phyloP scores from a whole-genome alignment of 2,113 vertebrate genomes.

The Petrocephalus microphthalmus region DNA sequence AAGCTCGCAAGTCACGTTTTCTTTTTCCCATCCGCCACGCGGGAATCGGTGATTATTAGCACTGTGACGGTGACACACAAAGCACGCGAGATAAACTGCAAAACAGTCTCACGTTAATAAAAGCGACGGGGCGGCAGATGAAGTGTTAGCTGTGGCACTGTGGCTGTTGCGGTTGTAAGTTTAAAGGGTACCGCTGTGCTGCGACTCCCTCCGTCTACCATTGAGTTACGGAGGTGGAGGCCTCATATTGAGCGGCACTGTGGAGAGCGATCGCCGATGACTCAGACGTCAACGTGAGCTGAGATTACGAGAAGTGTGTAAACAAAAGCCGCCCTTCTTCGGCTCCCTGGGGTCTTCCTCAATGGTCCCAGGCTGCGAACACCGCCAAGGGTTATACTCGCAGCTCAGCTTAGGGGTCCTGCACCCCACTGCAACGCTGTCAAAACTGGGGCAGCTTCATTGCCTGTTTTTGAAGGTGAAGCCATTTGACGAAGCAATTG shows the following conservation, averaged over 20 bases:
- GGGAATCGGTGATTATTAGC: neutral
- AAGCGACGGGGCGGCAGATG: neutral
- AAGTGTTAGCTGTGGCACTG: neutral
- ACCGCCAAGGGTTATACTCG: neutral
- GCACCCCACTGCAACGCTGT: neutral
- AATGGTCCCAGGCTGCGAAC: neutral
- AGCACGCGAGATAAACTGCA: neutral
- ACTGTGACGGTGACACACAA: no score
- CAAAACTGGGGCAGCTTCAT: neutral
- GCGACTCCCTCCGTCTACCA: conserved; percentile 28
- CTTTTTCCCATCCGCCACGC: neutral
- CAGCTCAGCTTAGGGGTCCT: neutral
- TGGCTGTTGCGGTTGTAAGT: neutral
- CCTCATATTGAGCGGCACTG: conserved; percentile 33
- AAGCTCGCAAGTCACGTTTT: neutral
- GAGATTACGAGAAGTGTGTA: conserved; percentile 30
- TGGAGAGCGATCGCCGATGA: conserved; percentile 31
- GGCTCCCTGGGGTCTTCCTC: neutral
- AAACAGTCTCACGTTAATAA: neutral
- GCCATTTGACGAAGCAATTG: neutral
- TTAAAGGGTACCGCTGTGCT: conserved; percentile 1
- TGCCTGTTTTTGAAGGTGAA: neutral
- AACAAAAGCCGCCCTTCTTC: conserved; percentile 16
- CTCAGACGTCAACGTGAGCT: conserved; percentile 34
- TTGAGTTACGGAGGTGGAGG: conserved; percentile 34